A percentile compares a stretch with the other conserved stretches of the same genome.
Evolutionary conservation across 2,113 vertebrate species (phyloP).

Genomic region (Syngnathus typhle): DNA sequence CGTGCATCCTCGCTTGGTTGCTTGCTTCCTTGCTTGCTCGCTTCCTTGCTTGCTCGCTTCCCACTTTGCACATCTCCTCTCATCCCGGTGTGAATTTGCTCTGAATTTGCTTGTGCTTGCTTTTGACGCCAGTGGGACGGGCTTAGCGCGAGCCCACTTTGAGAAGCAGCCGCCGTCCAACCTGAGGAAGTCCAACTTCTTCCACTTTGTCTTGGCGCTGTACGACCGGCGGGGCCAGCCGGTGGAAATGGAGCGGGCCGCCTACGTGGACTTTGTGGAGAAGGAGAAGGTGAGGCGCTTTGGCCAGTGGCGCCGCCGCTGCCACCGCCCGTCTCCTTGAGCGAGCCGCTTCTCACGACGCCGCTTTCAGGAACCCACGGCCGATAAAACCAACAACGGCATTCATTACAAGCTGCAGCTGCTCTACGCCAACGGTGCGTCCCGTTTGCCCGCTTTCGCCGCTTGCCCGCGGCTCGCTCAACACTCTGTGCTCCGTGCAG

Average conservation of each 20-base stretch:
- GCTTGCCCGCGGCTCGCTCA: too few species aligned
- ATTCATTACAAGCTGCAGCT: slow-evolving; percentile 64
- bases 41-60: neutral
- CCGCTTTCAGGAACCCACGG: slow-evolving; percentile 45
- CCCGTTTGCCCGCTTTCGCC: neutral
- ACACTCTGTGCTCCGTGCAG: slow-evolving; percentile 20
- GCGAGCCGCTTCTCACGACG: neutral
- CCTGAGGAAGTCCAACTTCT: slow-evolving; percentile 67
- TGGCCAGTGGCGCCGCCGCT: too few species aligned
- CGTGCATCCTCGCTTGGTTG: too few species aligned
- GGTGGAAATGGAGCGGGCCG: slow-evolving; percentile 83
- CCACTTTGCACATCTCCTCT: neutral
- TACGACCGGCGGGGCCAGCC: slow-evolving; percentile 89
- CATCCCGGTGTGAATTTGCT: neutral
- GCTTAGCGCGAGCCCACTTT: slow-evolving; percentile 83
- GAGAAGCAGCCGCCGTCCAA: slow-evolving; percentile 90
- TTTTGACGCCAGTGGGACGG: slow-evolving; percentile 72
- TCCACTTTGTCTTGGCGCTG: slow-evolving; percentile 79
- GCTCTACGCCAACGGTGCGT: slow-evolving; percentile 60
- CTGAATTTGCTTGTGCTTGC: slow-evolving; percentile 3
- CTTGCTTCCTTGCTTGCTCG: too few species aligned
- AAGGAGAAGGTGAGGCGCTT: slow-evolving; percentile 67
- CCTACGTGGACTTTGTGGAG: slow-evolving; percentile 82
- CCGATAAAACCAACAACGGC: slow-evolving; percentile 65
- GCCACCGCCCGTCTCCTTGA: too few species aligned